Evolutionary conservation across 1,140 invertebrate genomes (phyloP).

Genomic region (Carposina sasakii): DNA sequence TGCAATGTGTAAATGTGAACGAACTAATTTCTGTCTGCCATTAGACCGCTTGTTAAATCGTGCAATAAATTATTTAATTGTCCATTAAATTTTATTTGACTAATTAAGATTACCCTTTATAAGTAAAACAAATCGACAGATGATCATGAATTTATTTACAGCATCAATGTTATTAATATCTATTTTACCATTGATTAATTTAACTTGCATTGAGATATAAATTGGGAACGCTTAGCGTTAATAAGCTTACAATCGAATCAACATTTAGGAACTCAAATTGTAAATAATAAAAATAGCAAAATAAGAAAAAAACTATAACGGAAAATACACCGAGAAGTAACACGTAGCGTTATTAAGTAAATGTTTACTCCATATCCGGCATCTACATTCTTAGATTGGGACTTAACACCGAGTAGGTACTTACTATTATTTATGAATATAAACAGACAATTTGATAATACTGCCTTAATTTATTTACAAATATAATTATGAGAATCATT

Average conservation of each 20-base stretch:
- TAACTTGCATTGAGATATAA: slow-evolving; percentile 5
- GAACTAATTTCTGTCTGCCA: slow-evolving; percentile 18
- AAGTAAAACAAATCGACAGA: slow-evolving; percentile 28
- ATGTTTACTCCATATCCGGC: too few species aligned
- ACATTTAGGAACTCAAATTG: too few species aligned
- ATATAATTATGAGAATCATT: background rate
- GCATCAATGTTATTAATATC: slow-evolving; percentile 30
- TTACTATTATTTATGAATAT: background rate
- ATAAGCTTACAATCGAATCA: too few species aligned
- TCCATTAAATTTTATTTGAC: slow-evolving; percentile 24
- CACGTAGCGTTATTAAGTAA: too few species aligned
- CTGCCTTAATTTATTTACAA: background rate
- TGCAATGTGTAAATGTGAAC: slow-evolving; percentile 27
- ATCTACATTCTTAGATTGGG: slow-evolving; percentile 52
- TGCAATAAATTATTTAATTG: slow-evolving; percentile 37
- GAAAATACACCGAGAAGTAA: too few species aligned
- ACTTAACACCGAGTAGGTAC: slow-evolving; percentile 24
- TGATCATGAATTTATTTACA: slow-evolving; percentile 52
- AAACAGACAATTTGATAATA: background rate
- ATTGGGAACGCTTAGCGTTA: too few species aligned
- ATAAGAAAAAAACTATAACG: too few species aligned
- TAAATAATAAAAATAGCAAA: too few species aligned
- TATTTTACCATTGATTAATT: slow-evolving; percentile 6
- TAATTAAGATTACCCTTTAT: slow-evolving; percentile 3
- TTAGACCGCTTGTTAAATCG: slow-evolving; percentile 23